A percentile compares a stretch with the other conserved stretches of the same genome.
phyloP scores from a whole-genome alignment of 2,797 vertebrate genomes.

The Aldrovandia affinis region DNA sequence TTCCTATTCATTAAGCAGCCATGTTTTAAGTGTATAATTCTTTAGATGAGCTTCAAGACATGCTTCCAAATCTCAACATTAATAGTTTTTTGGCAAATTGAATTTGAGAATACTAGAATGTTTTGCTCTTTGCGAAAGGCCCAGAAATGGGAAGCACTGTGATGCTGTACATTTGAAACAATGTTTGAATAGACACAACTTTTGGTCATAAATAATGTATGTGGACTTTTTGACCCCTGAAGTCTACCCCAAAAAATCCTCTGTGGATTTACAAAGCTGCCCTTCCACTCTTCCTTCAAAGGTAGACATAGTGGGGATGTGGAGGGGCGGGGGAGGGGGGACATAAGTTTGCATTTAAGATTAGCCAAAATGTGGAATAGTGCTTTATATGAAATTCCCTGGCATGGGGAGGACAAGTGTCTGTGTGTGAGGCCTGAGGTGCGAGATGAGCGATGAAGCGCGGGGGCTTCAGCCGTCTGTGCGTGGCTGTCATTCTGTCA shows the following conservation, averaged over 20 bases:
- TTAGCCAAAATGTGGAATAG: constrained; percentile 60
- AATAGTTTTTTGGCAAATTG: constrained; percentile 8
- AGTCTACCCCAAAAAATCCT: background rate
- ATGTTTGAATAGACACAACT: background rate
- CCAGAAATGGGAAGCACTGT: background rate
- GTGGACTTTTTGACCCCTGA: background rate
- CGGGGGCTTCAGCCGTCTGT: constrained; percentile 36
- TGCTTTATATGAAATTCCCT: constrained; percentile 73
- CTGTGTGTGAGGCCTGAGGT: constrained; percentile 63
- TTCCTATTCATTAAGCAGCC: constrained; percentile 70
- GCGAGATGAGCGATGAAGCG: constrained; percentile 40
- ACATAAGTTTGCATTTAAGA: background rate
- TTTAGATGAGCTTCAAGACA: too few relatives aligned
- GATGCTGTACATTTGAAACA: background rate
- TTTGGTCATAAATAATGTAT: constrained; percentile 18
- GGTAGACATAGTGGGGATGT: background rate
- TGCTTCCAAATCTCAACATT: background rate
- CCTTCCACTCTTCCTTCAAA: background rate
- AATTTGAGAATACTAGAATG: constrained; percentile 36
- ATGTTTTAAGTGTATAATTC: constrained; percentile 12
- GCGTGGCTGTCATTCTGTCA: constrained; percentile 80
- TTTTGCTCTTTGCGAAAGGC: background rate
- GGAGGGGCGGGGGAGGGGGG: background rate
- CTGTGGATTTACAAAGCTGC: background rate
- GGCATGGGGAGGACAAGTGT: constrained; percentile 71